These are phyloP conservation scores for Xanthia togata DNA, from an alignment of 2,888 invertebrate genomes.

Conservation along the genomic window DNA sequence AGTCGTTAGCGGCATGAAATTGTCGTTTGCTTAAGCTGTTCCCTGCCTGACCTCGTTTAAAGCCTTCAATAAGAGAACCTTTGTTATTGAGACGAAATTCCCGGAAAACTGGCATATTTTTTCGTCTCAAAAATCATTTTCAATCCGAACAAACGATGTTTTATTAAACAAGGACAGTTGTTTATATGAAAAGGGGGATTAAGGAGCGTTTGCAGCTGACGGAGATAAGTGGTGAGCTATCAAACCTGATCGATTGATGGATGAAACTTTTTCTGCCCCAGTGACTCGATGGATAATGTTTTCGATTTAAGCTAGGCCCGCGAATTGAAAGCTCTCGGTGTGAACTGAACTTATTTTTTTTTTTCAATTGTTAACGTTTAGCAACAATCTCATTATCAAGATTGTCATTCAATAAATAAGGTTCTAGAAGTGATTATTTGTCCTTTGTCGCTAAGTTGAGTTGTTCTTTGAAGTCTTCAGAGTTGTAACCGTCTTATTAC, in stretches of 20 bases:
- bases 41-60: constrained; percentile 55
- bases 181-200: constrained; percentile 60
- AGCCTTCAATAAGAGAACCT: constrained; percentile 51
- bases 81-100: constrained; percentile 50
- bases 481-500: background rate
- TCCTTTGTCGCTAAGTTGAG: background rate
- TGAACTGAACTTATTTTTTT: background rate
- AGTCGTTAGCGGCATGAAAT: constrained; percentile 65
- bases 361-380: background rate
- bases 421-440: background rate
- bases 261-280: constrained; percentile 53
- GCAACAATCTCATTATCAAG: background rate
- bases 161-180: constrained; percentile 57
- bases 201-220: constrained; percentile 47
- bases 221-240: constrained; percentile 58
- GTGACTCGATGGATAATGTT: constrained; percentile 53
- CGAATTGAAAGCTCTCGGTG: constrained; percentile 19
- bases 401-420: background rate
- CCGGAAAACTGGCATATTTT: constrained; percentile 43
- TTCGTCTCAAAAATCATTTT: constrained; percentile 42
- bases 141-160: constrained; percentile 55
- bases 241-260: constrained; percentile 55
- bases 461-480: background rate
- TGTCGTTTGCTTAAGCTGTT: constrained; percentile 64
- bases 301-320: constrained; percentile 28